Conservation (phyloP, 2,888 invertebrate genomes). For the Tubulanus polymorphus region DNA sequence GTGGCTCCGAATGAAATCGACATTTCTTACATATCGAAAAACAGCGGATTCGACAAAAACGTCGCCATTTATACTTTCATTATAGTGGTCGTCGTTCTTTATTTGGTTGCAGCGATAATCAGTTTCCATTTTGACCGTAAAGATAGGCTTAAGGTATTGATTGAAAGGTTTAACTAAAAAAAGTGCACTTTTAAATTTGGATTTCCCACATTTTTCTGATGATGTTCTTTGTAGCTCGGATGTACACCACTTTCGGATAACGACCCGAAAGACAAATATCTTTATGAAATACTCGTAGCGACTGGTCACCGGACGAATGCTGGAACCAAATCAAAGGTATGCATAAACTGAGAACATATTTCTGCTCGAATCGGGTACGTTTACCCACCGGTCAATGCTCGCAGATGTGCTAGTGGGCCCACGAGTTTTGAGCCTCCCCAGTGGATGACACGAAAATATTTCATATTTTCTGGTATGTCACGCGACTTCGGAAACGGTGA, state of each 20-base stretch:
- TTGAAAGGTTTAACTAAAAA: no score
- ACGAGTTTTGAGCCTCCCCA: no score
- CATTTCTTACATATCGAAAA: constrained; percentile 55
- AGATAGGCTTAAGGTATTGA: constrained; percentile 51
- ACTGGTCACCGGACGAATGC: constrained; percentile 52
- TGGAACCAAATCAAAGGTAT: constrained; percentile 50
- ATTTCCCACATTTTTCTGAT: neutral
- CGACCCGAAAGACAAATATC: constrained; percentile 52
- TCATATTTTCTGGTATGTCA: no score
- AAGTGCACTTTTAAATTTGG: neutral
- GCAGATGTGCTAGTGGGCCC: no score
- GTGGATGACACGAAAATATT: no score
- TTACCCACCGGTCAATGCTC: no score
- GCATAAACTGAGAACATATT: neutral
- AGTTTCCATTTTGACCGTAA: constrained; percentile 54
- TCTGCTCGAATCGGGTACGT: no score
- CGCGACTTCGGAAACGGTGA: no score
- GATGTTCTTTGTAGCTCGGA: constrained; percentile 39
- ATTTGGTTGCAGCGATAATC: constrained; percentile 52
- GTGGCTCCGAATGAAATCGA: constrained; percentile 56
- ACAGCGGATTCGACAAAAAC: constrained; percentile 54
- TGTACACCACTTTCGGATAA: constrained; percentile 53
- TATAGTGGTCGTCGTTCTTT: constrained; percentile 49
- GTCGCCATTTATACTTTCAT: constrained; percentile 55
- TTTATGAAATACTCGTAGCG: constrained; percentile 54